Conservation (phyloP, 2,888 invertebrate genomes). For the Dinocampus coccinellae region DNA sequence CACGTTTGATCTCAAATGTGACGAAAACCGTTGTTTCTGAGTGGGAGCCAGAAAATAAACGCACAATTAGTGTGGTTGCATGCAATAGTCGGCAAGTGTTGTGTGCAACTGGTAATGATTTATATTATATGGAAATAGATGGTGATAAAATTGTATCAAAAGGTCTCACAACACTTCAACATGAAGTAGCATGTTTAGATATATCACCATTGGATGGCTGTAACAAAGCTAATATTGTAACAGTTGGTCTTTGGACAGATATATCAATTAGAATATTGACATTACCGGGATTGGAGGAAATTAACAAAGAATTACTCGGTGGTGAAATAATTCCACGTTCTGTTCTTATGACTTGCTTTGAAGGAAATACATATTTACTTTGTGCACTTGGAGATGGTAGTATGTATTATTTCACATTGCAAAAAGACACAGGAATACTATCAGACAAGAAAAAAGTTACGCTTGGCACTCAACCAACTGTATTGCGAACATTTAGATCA, state of each 20-base stretch:
- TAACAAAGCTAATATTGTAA: slow-evolving; percentile 80
- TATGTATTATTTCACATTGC: slow-evolving; percentile 94
- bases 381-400: slow-evolving; percentile 98
- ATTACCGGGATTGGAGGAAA: slow-evolving; percentile 83
- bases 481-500: slow-evolving; percentile 89
- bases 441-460: slow-evolving; percentile 95
- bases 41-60: slow-evolving; percentile 80
- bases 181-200: slow-evolving; percentile 97
- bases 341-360: slow-evolving; percentile 93
- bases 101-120: slow-evolving; percentile 87
- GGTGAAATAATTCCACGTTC: slow-evolving; percentile 98
- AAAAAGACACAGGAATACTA: slow-evolving; percentile 80
- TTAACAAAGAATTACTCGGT: slow-evolving; percentile 89
- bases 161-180: slow-evolving; percentile 81
- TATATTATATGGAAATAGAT: slow-evolving; percentile 85
- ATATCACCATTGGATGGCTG: slow-evolving; percentile 83
- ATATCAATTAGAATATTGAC: slow-evolving; percentile 90
- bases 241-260: slow-evolving; percentile 97
- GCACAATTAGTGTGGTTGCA: slow-evolving; percentile 89
- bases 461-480: slow-evolving; percentile 97
- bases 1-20: slow-evolving; percentile 79
- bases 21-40: slow-evolving; percentile 78
- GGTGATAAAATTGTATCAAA: slow-evolving; percentile 76
- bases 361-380: slow-evolving; percentile 89
- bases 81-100: slow-evolving; percentile 83